Percentiles rank a stretch among this genome's conserved stretches.
Evolutionary conservation across 2,113 vertebrate genomes (phyloP).

Genomic region (Oxygymnocypris stewartii): DNA sequence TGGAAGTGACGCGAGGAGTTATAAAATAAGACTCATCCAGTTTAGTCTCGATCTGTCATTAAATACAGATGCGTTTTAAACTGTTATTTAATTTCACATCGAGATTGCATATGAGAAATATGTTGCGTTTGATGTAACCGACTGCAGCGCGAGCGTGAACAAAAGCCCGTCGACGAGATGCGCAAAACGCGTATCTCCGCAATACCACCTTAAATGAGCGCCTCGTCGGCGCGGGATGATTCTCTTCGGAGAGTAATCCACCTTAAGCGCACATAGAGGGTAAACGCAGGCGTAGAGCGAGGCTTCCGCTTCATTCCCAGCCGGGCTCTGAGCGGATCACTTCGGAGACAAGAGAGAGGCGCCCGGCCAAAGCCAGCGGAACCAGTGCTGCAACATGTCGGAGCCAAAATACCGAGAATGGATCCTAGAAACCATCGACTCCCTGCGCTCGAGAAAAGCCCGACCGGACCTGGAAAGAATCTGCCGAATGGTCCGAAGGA

Average conservation of each 20-base stretch:
- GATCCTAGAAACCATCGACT: slow-evolving; percentile 92
- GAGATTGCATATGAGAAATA: background rate
- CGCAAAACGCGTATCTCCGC: slow-evolving; percentile 40
- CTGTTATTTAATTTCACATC: background rate
- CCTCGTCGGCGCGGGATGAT: slow-evolving; percentile 53
- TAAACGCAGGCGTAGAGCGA: slow-evolving; percentile 68
- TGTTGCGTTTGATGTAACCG: background rate
- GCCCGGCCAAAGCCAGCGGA: slow-evolving; percentile 69
- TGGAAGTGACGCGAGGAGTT: background rate
- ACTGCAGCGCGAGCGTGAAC: slow-evolving; percentile 54
- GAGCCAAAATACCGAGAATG: slow-evolving; percentile 85
- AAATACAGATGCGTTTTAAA: background rate
- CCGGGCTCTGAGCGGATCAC: slow-evolving; percentile 77
- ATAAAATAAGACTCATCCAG: background rate
- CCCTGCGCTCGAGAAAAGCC: slow-evolving; percentile 89
- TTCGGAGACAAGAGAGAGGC: slow-evolving; percentile 76
- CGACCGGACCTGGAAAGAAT: slow-evolving; percentile 91
- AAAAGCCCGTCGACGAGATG: slow-evolving; percentile 61
- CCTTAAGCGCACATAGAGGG: slow-evolving; percentile 79
- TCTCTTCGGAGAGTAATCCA: slow-evolving; percentile 67
- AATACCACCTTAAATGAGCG: slow-evolving; percentile 76
- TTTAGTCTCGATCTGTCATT: background rate
- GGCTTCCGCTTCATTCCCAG: slow-evolving; percentile 76
- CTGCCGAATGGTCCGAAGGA: slow-evolving; percentile 89
- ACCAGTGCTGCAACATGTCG: slow-evolving; percentile 79